A percentile compares a stretch with the other conserved stretches of the same genome.
Conservation (phyloP, 2,113 vertebrate genomes). For the Ciconia boyciana region DNA sequence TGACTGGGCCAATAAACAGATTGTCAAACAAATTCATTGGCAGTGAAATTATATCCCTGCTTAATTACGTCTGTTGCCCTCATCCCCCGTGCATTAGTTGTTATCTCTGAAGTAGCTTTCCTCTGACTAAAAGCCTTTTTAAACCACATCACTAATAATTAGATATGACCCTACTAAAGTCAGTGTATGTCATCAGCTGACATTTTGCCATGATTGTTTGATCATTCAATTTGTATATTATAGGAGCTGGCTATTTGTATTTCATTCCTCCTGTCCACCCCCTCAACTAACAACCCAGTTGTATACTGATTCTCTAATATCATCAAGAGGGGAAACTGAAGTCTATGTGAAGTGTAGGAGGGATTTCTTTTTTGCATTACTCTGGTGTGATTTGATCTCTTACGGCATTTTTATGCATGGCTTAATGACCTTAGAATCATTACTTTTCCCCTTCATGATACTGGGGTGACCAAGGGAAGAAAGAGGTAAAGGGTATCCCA, state of each 20-base stretch:
- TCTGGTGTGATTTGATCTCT: conserved; percentile 60
- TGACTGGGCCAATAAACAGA: not conserved
- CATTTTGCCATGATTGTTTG: conserved; percentile 33
- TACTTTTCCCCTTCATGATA: conserved; percentile 54
- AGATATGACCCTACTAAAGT: conserved; percentile 2
- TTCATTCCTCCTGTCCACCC: not conserved
- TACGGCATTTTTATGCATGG: conserved; percentile 56
- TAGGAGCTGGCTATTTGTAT: conserved; percentile 37
- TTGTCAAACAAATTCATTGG: conserved; percentile 48
- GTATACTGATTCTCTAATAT: not conserved
- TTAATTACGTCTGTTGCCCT: not conserved
- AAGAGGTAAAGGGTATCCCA: conserved; percentile 54
- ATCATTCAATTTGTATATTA: conserved; percentile 41
- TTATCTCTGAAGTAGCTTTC: conserved; percentile 25
- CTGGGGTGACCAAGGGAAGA: conserved; percentile 25
- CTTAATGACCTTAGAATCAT: conserved; percentile 60
- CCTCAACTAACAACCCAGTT: not conserved
- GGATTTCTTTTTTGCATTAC: not conserved
- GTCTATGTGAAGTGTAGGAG: conserved; percentile 1
- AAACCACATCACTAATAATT: conserved; percentile 34
- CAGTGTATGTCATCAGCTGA: conserved; percentile 16
- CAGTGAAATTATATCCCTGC: conserved; percentile 4
- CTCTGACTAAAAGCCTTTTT: conserved; percentile 13
- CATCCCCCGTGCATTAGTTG: not conserved
- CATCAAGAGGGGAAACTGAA: not conserved